Percentiles rank a stretch among this genome's conserved stretches.
These are phyloP conservation scores for Drosophila melanosoma DNA, from an alignment of 2,888 invertebrate genomes.

Conservation along the genomic window DNA sequence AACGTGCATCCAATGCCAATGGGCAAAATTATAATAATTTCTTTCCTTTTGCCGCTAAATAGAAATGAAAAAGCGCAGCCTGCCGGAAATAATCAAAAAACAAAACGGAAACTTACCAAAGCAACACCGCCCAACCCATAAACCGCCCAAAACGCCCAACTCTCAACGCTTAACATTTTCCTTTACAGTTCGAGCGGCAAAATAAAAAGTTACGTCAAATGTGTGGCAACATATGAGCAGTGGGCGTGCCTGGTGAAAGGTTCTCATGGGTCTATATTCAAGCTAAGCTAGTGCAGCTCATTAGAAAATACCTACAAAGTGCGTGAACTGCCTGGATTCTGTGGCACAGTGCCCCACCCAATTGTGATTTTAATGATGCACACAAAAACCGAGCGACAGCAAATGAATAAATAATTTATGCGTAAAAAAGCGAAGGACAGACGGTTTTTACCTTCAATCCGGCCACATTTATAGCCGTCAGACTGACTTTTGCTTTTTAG, in stretches of 20 bases:
- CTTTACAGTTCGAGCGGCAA: constrained; percentile 30
- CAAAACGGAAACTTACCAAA: constrained; percentile 48
- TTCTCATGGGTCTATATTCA: constrained; percentile 22
- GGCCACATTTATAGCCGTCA: constrained; percentile 52
- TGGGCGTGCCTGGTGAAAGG: constrained; percentile 26
- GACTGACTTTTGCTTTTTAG: constrained; percentile 46
- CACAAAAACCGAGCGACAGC: constrained; percentile 65
- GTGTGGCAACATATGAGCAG: constrained; percentile 17
- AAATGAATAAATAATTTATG: constrained; percentile 81
- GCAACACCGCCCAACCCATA: constrained; percentile 1
- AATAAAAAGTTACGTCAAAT: constrained; percentile 25
- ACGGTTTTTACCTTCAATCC: constrained; percentile 12
- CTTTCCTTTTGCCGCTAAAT: constrained; percentile 27
- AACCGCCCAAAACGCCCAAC: background rate
- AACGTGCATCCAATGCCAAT: constrained; percentile 48
- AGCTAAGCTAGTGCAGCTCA: constrained; percentile 54
- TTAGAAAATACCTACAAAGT: constrained; percentile 54
- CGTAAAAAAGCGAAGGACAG: constrained; percentile 40
- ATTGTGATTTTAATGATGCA: constrained; percentile 68
- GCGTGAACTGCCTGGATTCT: constrained; percentile 9
- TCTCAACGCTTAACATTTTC: constrained; percentile 28
- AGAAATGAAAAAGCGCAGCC: constrained; percentile 55
- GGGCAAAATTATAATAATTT: constrained; percentile 60
- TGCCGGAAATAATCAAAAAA: constrained; percentile 65
- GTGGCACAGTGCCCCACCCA: constrained; percentile 9